Base-by-base conservation (phyloP, 2,113 vertebrate species). In the Balaenoptera acutorostrata region DNA sequence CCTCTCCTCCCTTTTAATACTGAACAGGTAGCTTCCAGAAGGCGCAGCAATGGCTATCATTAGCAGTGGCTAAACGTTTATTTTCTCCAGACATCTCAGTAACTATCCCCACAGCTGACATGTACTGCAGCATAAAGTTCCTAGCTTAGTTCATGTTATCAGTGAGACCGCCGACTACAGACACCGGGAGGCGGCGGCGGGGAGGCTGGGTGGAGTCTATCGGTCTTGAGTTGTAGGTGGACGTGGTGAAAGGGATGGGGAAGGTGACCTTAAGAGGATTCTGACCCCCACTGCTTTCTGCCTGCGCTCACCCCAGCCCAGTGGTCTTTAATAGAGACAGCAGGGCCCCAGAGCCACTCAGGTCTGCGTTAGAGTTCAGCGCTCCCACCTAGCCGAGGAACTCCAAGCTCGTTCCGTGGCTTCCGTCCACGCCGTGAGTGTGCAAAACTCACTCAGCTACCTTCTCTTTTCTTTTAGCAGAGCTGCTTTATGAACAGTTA, bases 111-210 rank as follows among this genome's bases (percentile, higher is more conserved):
- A 5, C 46, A 55, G 11, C 1, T 36, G 77, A 87, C 52, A 68
- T 36, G 25, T 21, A 17, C 52, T 49, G 68, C 46, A 41, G 9
- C 41, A 17, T 33, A 9, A 63, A 82, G 44, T 39, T 36, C 80
- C 41, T 29, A 3, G 15, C 8, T 63, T 61, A 31, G 21, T 20
- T 25, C 14, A 0, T 25, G 15, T 55, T 49, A 0, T 23, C 27
- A 63, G n/a, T 9, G 64, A 59, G n/a, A 1, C 12, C 17, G 27
- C 10, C 66, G 49, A 0, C 23, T 4, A 6, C 74, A 21, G 72
- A 12, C 12, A 1, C 13, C 0, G 21, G 31, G n/a, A 46, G 41
- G 31, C 3, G 15, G 9, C 1, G 11, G 1, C 0, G n/a, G 18
- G 17, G n/a, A 14, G 0, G n/a, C 3, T 17, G 44, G 14, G 20